phyloP scores from a whole-genome alignment of 2,113 vertebrate genomes.

The Hyperoodon ampullatus region DNA sequence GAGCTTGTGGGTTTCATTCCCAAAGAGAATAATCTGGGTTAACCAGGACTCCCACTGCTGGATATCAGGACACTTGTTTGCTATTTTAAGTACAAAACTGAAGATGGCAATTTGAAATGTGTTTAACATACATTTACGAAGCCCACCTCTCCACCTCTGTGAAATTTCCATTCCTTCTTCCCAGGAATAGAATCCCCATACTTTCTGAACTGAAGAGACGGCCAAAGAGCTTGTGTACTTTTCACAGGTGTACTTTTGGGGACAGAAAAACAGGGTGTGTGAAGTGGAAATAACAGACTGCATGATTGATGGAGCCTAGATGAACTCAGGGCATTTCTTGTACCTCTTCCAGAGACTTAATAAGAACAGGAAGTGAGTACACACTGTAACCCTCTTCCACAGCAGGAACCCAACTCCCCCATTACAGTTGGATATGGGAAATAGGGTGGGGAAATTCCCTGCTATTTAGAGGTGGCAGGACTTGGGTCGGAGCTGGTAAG shows the following conservation, averaged over 20 bases:
- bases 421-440: neutral
- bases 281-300: neutral
- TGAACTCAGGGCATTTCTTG: neutral
- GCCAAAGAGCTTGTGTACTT: neutral
- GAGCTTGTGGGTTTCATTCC: neutral
- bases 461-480: neutral
- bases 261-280: neutral
- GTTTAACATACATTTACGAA: neutral
- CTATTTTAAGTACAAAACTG: conserved; percentile 24
- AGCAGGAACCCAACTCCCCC: neutral
- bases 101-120: neutral
- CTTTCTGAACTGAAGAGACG: neutral
- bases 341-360: neutral
- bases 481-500: neutral
- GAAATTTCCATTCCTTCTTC: neutral
- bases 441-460: neutral
- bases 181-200: neutral
- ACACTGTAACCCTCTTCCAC: neutral
- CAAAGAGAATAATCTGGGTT: neutral
- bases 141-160: neutral
- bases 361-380: neutral
- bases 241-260: too few species aligned
- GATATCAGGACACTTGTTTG: neutral
- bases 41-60: neutral
- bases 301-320: neutral